Conservation (phyloP, 2,113 vertebrate genomes). For the Gorsachius goisagi region DNA sequence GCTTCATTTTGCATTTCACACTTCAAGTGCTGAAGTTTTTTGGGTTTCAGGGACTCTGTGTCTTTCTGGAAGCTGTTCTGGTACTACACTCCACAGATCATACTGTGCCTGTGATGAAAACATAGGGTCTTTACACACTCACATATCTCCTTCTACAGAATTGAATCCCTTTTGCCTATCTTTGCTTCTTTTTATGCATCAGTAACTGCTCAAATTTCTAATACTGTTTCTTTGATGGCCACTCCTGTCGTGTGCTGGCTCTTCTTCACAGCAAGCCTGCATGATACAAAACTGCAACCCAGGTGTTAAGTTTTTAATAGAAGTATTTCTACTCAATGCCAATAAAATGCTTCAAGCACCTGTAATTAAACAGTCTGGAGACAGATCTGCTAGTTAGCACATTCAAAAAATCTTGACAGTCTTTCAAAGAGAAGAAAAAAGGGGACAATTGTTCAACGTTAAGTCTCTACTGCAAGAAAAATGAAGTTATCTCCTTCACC, state of each 20-base stretch:
- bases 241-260: background rate
- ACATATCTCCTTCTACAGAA: background rate
- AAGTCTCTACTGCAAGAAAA: background rate
- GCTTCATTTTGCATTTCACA: background rate
- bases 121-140: background rate
- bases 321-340: background rate
- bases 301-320: background rate
- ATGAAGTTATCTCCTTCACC: background rate
- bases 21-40: background rate
- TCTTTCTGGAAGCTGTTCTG: background rate
- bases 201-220: background rate
- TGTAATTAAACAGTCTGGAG: conserved; percentile 46
- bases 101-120: background rate
- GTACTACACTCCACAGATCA: background rate
- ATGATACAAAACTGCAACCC: background rate
- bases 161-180: background rate
- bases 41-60: background rate
- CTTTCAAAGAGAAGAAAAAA: background rate
- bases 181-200: background rate
- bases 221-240: background rate
- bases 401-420: conserved; percentile 9
- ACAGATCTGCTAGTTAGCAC: conserved; percentile 1
- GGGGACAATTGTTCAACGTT: background rate
- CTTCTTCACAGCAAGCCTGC: background rate
- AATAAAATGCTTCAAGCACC: conserved; percentile 26